Percentiles rank a stretch among this genome's conserved stretches.
phyloP scores from a whole-genome alignment of 92 coral and sea anemone species.

The Chrysogorgia sp. region DNA sequence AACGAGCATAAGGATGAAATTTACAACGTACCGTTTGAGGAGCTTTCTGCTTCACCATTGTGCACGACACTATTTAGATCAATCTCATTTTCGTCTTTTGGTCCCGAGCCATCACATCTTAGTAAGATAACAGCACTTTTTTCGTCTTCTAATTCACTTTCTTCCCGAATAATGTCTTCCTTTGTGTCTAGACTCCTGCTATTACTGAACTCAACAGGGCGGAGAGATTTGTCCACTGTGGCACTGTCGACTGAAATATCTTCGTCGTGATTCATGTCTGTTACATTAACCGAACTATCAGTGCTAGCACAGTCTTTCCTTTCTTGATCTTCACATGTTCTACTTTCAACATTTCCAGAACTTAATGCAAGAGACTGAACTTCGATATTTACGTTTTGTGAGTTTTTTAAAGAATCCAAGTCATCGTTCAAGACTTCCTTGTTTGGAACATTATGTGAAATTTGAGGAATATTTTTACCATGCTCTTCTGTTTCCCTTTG shows the following conservation, averaged over 20 bases:
- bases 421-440: not conserved
- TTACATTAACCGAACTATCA: not conserved
- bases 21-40: slow-evolving; percentile 19
- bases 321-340: not conserved
- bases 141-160: not conserved
- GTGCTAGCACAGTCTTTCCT: not conserved
- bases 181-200: not conserved
- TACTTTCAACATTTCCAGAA: not conserved
- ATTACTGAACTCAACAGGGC: not conserved
- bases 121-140: not conserved
- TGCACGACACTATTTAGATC: not conserved
- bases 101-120: not conserved
- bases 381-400: not conserved
- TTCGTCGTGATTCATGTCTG: slow-evolving; percentile 3
- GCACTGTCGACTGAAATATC: not conserved
- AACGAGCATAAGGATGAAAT: not conserved
- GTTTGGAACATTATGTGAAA: not conserved
- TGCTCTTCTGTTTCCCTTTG: not conserved
- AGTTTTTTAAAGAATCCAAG: not conserved
- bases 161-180: not conserved
- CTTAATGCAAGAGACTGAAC: not conserved
- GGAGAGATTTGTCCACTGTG: not conserved
- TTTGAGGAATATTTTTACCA: not conserved
- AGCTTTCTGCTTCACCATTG: slow-evolving; percentile 19
- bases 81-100: slow-evolving; percentile 1